Percentiles rank a stretch among this genome's conserved stretches.
These are phyloP conservation scores for Gymnocephalus cernua DNA, from an alignment of 2,113 vertebrate genomes.

Conservation along the genomic window DNA sequence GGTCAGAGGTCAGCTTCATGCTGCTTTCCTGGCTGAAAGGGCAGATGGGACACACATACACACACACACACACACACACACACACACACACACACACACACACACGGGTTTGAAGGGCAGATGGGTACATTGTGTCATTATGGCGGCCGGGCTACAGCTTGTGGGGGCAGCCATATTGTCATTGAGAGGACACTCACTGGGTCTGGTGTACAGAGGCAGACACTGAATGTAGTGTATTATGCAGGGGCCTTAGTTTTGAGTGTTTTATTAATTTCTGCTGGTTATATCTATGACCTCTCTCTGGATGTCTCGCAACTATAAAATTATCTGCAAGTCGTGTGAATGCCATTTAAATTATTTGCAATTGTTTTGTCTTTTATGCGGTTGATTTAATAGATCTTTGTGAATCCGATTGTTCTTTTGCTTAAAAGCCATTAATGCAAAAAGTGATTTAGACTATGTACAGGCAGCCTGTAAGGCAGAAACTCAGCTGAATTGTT, in stretches of 20 bases:
- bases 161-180: constrained; percentile 75
- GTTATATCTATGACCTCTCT: constrained; percentile 5
- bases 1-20: constrained; percentile 82
- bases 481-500: constrained; percentile 59
- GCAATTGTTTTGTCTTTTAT: constrained; percentile 30
- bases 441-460: constrained; percentile 53
- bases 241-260: neutral
- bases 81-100: constrained; percentile 26
- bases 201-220: constrained; percentile 60
- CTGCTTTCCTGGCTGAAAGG: constrained; percentile 74
- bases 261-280: constrained; percentile 16
- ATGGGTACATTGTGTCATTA: constrained; percentile 81
- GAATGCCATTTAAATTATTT: constrained; percentile 42
- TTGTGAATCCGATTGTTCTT: constrained; percentile 16
- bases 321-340: constrained; percentile 26
- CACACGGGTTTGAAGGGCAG: constrained; percentile 76
- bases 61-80: constrained; percentile 26
- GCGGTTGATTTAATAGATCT: constrained; percentile 44
- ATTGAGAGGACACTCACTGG: constrained; percentile 75
- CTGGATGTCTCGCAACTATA: neutral
- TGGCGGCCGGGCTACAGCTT: constrained; percentile 64
- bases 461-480: constrained; percentile 50
- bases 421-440: constrained; percentile 37
- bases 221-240: constrained; percentile 7
- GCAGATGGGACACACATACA: constrained; percentile 80